Base-by-base conservation (phyloP, 35 echinoderm and acorn worm genomes). In the Chiridota heheva region DNA sequence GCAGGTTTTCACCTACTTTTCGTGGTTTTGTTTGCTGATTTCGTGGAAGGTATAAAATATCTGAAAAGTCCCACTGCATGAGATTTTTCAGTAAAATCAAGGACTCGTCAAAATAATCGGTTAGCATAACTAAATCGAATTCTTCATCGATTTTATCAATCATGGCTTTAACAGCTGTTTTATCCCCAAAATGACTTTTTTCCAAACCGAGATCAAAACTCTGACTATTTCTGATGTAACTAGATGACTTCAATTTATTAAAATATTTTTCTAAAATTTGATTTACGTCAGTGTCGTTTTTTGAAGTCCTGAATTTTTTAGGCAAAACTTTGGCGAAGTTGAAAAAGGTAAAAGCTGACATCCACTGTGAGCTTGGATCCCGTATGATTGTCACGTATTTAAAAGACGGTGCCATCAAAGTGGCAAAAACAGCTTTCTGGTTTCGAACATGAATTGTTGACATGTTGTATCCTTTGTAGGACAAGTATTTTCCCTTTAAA, bases 61-160 rank as follows among this genome's bases (percentile, higher is more conserved):
- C 84, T 34, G 37, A 27, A 44, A 86, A 66, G 17, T 65, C 39
- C 84, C 84, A 86, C 36, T 60, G 67, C 71, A 86, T 64, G 1
- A 86, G 30, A 18, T 77, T 76, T 28, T 66, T 67, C 4, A 86
- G 70, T 8, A 86, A 61, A 7, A 86, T 25, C 34, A 86, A 42
- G 20, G 84, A 86, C 46, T 86, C 84, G 72, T 86, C 71, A 8
- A 76, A 77, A 42, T 86, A 74, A 39, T 78, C 72, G n/a, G 36
- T 36, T 13, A 86, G 34, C 25, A 86, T 20, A 18, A 86, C 84
- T 34, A 86, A 44, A 34, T 86, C 84, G 29, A 86, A 46, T 34
- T 76, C 58, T 24, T 37, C 15, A 2, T 60, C 41, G 1, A 86
- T 67, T 83, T 26, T 4, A 22, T 51, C 29, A 15, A 74, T 42